A percentile compares a stretch with the other conserved stretches of the same genome.
phyloP scores from a whole-genome alignment of 2,888 invertebrate genomes.

The Molanna angustata region DNA sequence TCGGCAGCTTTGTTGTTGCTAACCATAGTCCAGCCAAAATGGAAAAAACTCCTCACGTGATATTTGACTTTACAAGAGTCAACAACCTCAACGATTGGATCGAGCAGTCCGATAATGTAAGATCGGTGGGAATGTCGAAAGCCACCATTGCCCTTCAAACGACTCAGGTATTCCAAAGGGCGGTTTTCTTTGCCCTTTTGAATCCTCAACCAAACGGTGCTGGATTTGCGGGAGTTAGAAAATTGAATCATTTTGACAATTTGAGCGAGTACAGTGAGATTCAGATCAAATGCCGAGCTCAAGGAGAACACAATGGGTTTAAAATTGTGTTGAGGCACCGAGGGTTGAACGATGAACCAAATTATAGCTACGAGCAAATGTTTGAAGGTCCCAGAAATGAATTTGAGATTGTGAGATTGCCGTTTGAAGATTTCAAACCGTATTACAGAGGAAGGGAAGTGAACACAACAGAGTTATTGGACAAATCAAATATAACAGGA shows the following conservation, averaged over 20 bases:
- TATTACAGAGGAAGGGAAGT: slow-evolving; percentile 59
- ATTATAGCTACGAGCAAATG: slow-evolving; percentile 60
- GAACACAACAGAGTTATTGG: slow-evolving; percentile 56
- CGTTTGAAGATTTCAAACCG: slow-evolving; percentile 58
- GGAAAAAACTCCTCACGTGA: slow-evolving; percentile 6
- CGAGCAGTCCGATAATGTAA: slow-evolving; percentile 64
- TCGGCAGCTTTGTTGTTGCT: slow-evolving; percentile 16
- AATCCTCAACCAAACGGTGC: slow-evolving; percentile 68
- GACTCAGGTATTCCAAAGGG: slow-evolving; percentile 58
- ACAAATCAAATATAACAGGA: slow-evolving; percentile 56
- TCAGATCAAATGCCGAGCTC: slow-evolving; percentile 56
- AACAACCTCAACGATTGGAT: slow-evolving; percentile 55
- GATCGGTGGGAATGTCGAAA: slow-evolving; percentile 65
- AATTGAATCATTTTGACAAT: slow-evolving; percentile 46
- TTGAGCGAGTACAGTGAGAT: slow-evolving; percentile 50
- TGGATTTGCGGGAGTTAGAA: slow-evolving; percentile 62
- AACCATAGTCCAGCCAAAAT: slow-evolving; percentile 6
- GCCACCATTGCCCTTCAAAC: slow-evolving; percentile 58
- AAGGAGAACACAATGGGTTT: slow-evolving; percentile 57
- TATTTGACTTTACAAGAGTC: slow-evolving; percentile 60
- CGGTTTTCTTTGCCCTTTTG: slow-evolving; percentile 60
- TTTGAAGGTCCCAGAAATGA: slow-evolving; percentile 55
- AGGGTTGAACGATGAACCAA: slow-evolving; percentile 54
- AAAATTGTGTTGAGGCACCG: slow-evolving; percentile 61
- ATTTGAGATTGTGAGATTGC: slow-evolving; percentile 53